These are phyloP conservation scores for Gasterosteus nipponicus DNA, from an alignment of 2,113 vertebrate species.

Conservation along the genomic window DNA sequence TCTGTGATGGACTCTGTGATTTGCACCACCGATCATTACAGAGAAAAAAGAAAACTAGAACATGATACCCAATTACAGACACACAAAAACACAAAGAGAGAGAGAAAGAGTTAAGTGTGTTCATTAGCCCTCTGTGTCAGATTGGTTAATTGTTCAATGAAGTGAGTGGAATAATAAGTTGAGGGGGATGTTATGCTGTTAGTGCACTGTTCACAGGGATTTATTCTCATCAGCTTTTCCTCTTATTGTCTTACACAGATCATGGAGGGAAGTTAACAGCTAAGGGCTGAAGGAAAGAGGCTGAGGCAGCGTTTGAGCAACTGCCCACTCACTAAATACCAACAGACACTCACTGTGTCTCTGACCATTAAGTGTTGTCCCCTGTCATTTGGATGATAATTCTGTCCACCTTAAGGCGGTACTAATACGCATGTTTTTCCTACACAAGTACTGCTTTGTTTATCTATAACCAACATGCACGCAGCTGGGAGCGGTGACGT, in stretches of 20 bases:
- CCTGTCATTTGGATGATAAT: slow-evolving; percentile 14
- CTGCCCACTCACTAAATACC: slow-evolving; percentile 39
- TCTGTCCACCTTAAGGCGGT: not conserved
- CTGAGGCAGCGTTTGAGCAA: slow-evolving; percentile 39
- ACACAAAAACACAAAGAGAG: slow-evolving; percentile 12
- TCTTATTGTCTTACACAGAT: slow-evolving; percentile 45
- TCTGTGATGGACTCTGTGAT: slow-evolving; percentile 60
- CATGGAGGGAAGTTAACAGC: slow-evolving; percentile 36
- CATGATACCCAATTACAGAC: slow-evolving; percentile 63
- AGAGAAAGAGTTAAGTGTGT: slow-evolving; percentile 49
- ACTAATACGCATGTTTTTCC: not conserved
- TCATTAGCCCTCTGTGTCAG: slow-evolving; percentile 72
- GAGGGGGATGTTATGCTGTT: slow-evolving; percentile 52
- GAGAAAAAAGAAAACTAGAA: slow-evolving; percentile 45
- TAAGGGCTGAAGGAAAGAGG: slow-evolving; percentile 38
- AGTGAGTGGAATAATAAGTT: slow-evolving; percentile 67
- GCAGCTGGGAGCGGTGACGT: not conserved
- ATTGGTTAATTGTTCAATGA: slow-evolving; percentile 72
- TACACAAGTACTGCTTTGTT: not conserved
- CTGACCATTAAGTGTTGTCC: slow-evolving; percentile 24
- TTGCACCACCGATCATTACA: slow-evolving; percentile 58
- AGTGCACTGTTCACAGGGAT: slow-evolving; percentile 54
- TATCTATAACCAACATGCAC: not conserved
- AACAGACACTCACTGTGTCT: slow-evolving; percentile 42
- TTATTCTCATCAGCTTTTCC: slow-evolving; percentile 51